These are phyloP conservation scores for Eupristina koningsbergeri DNA, from an alignment of 1,140 invertebrate species.

Conservation along the genomic window DNA sequence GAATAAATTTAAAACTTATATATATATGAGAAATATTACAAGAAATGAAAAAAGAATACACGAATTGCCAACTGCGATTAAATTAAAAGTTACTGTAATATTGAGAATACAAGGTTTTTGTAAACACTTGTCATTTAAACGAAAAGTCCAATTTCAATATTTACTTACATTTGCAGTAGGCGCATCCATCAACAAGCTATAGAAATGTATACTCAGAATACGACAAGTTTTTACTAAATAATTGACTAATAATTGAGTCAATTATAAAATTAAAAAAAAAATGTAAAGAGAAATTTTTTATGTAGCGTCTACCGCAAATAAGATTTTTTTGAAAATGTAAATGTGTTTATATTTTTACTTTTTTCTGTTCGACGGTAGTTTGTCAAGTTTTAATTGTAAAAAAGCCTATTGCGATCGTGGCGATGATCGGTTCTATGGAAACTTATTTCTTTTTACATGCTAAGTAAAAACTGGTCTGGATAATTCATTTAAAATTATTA, in stretches of 20 bases:
- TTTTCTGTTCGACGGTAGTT: no score
- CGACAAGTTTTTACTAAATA: conserved; percentile 46
- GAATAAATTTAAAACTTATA: conserved; percentile 18
- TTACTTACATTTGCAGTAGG: conserved; percentile 41
- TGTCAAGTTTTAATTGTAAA: not conserved
- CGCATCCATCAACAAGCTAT: conserved; percentile 40
- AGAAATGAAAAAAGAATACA: conserved; percentile 3
- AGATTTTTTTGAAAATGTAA: conserved; percentile 23
- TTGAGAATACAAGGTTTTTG: conserved; percentile 45
- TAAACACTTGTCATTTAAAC: conserved; percentile 50
- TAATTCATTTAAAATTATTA: conserved; percentile 11
- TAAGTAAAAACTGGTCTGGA: conserved; percentile 38
- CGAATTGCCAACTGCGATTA: conserved; percentile 27
- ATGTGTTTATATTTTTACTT: not conserved
- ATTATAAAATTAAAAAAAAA: conserved; percentile 16
- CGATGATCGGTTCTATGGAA: not conserved
- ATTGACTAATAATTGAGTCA: conserved; percentile 11
- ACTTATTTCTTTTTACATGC: conserved; percentile 17
- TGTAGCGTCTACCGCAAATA: conserved; percentile 41
- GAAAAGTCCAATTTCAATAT: conserved; percentile 53
- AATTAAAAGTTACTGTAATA: conserved; percentile 26
- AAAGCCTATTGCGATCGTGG: not conserved
- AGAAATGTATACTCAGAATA: not conserved
- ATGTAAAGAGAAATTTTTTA: conserved; percentile 15
- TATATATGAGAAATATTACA: not conserved